Evolutionary conservation across 2,888 invertebrate species (phyloP), one percentile per base, ranked within the genome.

Genomic region (Pogonocherus hispidulus): DNA sequence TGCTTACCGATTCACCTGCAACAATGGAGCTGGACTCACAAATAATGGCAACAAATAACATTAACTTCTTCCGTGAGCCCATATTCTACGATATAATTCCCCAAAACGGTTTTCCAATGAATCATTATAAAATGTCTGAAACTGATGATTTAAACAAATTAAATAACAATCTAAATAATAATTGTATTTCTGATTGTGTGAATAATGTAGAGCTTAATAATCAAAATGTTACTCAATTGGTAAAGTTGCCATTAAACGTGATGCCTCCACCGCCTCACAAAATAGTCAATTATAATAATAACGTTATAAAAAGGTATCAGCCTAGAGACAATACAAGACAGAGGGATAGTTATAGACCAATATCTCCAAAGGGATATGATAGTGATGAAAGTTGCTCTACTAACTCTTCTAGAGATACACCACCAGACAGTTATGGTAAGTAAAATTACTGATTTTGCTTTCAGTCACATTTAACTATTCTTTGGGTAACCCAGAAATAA

Each of bases 341-440:
- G 8, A 44, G 74, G 59, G 71, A 75, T 44, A 72, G 56, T 66
- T 73, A 69, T 51, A 69, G 75, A 54, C 69, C 76, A 44, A 72
- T 74, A 23, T 76, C 76, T 6, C 76, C 76, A 16, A 75, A 68
- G 59, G 75, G 69, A 35, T 76, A 71, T 56, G 76, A 76, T 14
- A 73, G 74, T 63, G 76, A 76, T 49, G 76, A 76, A 44, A 74
- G 74, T 47, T 67, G 68, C 60, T 68, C 69, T 8, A 70, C 75
- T 23, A 68, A 66, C 62, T 67, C 72, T 27, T 73, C 73, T 27
- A 64, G 66, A 59, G 73, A 56, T 49, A 68, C 72, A 3, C 68
- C 69, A 8, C 49, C 71, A 49, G 66, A 70, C 20, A 67, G 54
- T 55, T 54, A 70, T 69, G 55, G 55, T 55, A 55, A 55, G 37